A percentile compares a stretch with the other conserved stretches of the same genome.
phyloP scores from a whole-genome alignment of 2,113 vertebrate species.

The Candoia aspera region DNA sequence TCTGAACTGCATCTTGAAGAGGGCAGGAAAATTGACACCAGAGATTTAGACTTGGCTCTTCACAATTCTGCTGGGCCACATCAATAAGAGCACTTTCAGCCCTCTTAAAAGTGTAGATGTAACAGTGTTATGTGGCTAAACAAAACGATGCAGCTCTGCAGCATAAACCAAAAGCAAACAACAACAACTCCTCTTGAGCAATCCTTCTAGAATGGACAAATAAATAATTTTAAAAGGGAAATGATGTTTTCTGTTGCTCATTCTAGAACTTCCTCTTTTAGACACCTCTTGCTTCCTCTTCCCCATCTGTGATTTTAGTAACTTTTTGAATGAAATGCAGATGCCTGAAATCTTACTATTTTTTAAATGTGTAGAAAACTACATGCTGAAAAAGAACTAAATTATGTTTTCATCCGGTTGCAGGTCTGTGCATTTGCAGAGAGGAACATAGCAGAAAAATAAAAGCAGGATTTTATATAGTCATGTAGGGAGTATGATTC shows the following conservation, averaged over 20 bases:
- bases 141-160: not conserved
- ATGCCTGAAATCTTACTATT: accelerated
- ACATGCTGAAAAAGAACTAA: conserved; percentile 17
- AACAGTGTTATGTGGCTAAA: not conserved
- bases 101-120: not conserved
- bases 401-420: not conserved
- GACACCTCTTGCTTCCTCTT: conserved; percentile 1
- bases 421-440: not conserved
- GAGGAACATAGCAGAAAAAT: conserved; percentile 31
- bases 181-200: conserved; percentile 41
- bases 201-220: conserved; percentile 32
- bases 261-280: conserved; percentile 34
- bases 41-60: not conserved
- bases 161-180: not conserved
- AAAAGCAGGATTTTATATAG: conserved; percentile 28
- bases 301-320: not conserved
- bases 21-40: not conserved
- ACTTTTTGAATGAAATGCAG: conserved; percentile 47
- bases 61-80: not conserved
- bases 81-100: not conserved
- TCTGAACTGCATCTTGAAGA: not conserved
- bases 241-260: not conserved
- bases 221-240: conserved; percentile 33
- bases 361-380: not conserved
- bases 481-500: conserved; percentile 44